Base-by-base conservation (phyloP, 2,113 vertebrate species). In the Guaruba guarouba region DNA sequence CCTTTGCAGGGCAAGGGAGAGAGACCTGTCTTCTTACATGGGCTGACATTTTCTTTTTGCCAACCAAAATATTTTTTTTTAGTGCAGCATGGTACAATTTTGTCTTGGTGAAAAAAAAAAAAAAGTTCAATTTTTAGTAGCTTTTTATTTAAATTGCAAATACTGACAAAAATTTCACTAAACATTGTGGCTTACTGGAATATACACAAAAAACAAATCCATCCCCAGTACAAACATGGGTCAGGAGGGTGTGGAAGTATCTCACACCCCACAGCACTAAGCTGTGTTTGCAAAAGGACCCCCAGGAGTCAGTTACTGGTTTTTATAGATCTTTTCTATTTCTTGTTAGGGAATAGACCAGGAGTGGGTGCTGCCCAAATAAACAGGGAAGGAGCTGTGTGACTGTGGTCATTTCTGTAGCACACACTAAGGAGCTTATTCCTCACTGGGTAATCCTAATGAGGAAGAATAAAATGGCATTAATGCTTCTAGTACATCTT, bases 31-130 rank as follows among this genome's bases (percentile, higher is more conserved):
- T 17, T 57, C 15, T 35, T 27, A 43, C 2, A 16, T 1, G 5
- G 29, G 24, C 48, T 78, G 43, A 71, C 67, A 28, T 63, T 83
- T 77, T 64, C 17, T 63, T 90, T 78, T n/a, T n/a, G 13, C 37
- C 24, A 74, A 31, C 2, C 4, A 46, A 57, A 75, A 25, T 15
- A 17, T 23, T 62, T 88, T 76, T 63, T 25, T 4, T 90, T 59
- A 39, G 27, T 0, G 0, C 3, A 27, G 16, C 1, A 3, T 33
- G 9, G 4, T 39, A 31, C 10, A 4, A 5, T 67, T 83, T 76
- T 80, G 5, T 66, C 33, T 80, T 41, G 37, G 11, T 46, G 20
- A 8, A 71, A 66, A 76, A 49, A 44, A 43, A 76, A 49, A 52
- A 19, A 11, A 7, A 25, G 4, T 59, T 70, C 10, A 31, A 6